Evolutionary conservation across 2,888 invertebrate species (phyloP), one percentile per base, ranked within the genome.

Genomic region (Blomia tropicalis): DNA sequence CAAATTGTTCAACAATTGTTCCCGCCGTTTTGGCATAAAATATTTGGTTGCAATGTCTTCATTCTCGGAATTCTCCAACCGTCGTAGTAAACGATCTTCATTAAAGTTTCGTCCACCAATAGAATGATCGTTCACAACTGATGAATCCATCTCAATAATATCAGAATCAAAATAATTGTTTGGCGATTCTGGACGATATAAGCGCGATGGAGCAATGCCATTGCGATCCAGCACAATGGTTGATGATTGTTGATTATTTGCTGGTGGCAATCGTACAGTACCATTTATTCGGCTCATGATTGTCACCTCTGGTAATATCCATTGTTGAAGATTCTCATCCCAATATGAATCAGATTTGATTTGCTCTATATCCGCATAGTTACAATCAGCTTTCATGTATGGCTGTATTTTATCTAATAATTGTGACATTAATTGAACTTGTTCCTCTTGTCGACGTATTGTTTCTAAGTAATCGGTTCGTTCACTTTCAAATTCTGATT

Each of bases 381-480:
- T 85, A 69, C 83, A 83, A 70, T 84, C 84, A 66, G 81, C 80
- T 47, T 83, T 78, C 29, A 87, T 74, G 44, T 82, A 80, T 0
- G 82, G 82, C 60, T 82, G 78, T 4, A 85, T 78, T 72, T 80
- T 81, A 30, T 81, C 80, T 2, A 80, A 70, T n/a, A 83, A 77
- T 69, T 81, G 80, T 62, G 80, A 79, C 66, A 82, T 73, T 47
- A 86, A 77, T 71, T 82, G 82, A 25, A 83, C 71, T 69, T 83
- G 81, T 66, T 80, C 79, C 63, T 85, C 83, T 69, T 85, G 82
- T 67, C 81, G 79, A 22, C 87, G 76, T 32, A 87, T 85, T 0
- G 85, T 83, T 70, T 87, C 87, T 66, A 88, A 73, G 71, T 87
- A 87, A 71, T 87, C 86, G n/a, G 83, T 81, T 1, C 86, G 76